A percentile compares a stretch with the other conserved stretches of the same genome.
These are phyloP conservation scores for Menura novaehollandiae DNA, from an alignment of 2,113 vertebrate species.

Conservation along the genomic window DNA sequence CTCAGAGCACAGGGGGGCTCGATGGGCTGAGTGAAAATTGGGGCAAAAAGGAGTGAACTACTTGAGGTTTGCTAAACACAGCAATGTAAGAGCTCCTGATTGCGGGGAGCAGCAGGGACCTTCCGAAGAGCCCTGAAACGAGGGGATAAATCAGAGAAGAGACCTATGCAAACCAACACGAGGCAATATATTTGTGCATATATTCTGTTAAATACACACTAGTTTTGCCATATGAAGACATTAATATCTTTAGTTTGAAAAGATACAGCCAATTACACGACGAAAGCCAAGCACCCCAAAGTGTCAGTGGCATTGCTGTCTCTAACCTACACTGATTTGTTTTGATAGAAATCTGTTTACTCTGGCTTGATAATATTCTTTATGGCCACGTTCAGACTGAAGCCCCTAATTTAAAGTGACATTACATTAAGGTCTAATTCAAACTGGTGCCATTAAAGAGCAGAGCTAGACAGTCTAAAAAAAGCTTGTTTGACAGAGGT, in stretches of 20 bases:
- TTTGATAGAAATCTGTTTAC: slow-evolving; percentile 44
- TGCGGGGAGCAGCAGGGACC: not conserved
- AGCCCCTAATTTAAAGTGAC: slow-evolving; percentile 40
- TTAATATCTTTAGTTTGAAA: not conserved
- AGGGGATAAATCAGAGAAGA: not conserved
- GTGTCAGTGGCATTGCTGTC: not conserved
- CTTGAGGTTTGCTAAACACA: not conserved
- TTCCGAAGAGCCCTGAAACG: not conserved
- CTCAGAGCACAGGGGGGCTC: not conserved
- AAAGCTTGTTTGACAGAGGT: slow-evolving; percentile 1
- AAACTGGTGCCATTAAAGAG: slow-evolving; percentile 34
- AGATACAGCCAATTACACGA: not conserved
- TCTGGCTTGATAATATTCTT: not conserved
- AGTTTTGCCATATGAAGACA: not conserved
- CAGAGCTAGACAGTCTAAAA: slow-evolving; percentile 6
- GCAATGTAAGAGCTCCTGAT: not conserved
- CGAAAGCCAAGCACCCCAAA: not conserved
- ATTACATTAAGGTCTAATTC: slow-evolving; percentile 42
- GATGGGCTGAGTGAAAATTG: not conserved
- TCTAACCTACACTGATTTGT: not conserved
- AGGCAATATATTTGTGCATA: not conserved
- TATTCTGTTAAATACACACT: not conserved
- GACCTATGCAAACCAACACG: not conserved
- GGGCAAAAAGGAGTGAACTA: not conserved
- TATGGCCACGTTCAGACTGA: not conserved